Evolutionary conservation across 2,888 invertebrate species (phyloP), one percentile per base, ranked within the genome.

Genomic region (Parnassius glacialis): DNA sequence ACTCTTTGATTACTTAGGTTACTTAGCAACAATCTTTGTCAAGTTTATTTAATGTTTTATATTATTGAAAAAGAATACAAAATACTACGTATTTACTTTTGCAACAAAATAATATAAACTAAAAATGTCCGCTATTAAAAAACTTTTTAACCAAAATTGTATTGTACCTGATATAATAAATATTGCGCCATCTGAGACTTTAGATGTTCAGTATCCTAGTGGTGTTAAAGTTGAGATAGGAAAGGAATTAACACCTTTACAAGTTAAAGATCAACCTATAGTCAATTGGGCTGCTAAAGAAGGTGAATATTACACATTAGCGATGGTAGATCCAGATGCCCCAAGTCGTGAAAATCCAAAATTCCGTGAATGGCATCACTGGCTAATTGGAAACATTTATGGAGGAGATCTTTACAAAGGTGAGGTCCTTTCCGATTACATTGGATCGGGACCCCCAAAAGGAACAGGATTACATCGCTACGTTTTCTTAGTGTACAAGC

Each of bases 381-480:
- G 96, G 96, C 83, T 96, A 11, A 93, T 96, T 42, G 95, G 93
- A 20, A 96, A 96, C 75, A 94, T 96, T 73, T 93, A 93, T 10
- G 95, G 94, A 42, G 85, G 84, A 60, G 92, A 95, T 67, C 74
- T 96, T 52, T 77, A 78, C 12, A 92, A 92, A 69, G 95, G 95
- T 41, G 94, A 95, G 76, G 87, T 91, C 16, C 82, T 95, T 16
- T 90, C 94, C 13, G 94, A 93, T 65, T 96, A 96, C 74, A 89
- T 90, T 47, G 89, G 90, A 20, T 87, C 90, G 12, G 95, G 95
- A 5, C 96, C 96, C n/a, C 95, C 95, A 10, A 93, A 94, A 83
- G 94, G 93, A 54, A 94, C 95, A 45, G 95, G 94, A 11, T 83
- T 95, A 13, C 95, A 96, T 83, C 93, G 96, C 13, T 96, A 96